phyloP scores from a whole-genome alignment of 2,888 invertebrate species.

The Polydrusus pterygomalis region DNA sequence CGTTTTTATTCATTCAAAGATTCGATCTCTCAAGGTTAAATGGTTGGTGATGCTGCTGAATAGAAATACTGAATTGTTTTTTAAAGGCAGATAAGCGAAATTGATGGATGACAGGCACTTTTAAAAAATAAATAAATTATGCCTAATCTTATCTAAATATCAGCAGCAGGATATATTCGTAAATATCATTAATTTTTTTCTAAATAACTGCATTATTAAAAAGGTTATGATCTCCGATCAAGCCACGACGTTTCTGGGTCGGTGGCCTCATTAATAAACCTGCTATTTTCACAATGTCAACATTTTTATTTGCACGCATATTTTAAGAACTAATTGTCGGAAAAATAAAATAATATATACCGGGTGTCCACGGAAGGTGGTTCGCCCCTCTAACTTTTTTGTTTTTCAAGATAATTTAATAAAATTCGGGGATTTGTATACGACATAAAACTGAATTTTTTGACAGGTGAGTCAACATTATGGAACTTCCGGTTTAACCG shows the following conservation, averaged over 20 bases:
- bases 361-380: too few species aligned
- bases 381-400: too few species aligned
- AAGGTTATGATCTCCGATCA: neutral
- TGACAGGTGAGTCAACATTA: too few species aligned
- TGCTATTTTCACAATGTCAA: neutral
- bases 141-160: neutral
- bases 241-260: neutral
- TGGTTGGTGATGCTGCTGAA: neutral
- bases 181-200: neutral
- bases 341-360: neutral
- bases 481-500: too few species aligned
- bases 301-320: neutral
- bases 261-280: neutral
- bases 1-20: slow-evolving; percentile 11
- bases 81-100: neutral
- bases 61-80: neutral
- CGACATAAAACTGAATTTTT: too few species aligned
- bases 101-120: neutral
- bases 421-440: too few species aligned
- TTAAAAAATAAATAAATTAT: slow-evolving; percentile 2
- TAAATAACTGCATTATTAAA: neutral
- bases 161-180: neutral
- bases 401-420: too few species aligned
- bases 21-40: slow-evolving; percentile 2
- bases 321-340: neutral